Conservation (phyloP, 2,113 vertebrate genomes). For the Tyrannus savana region DNA sequence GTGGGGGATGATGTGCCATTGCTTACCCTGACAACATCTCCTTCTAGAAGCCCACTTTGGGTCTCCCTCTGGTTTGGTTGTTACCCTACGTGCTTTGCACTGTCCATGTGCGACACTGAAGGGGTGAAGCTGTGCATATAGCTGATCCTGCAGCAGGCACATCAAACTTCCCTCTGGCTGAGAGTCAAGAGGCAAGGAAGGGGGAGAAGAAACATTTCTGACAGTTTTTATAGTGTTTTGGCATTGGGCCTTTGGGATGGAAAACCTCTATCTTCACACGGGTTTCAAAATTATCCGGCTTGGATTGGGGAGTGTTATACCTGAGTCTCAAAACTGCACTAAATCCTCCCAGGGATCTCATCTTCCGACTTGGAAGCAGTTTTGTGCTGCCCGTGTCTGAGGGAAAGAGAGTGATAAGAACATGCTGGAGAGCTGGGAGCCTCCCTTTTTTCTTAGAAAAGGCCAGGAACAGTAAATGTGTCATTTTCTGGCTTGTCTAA, state of each 20-base stretch:
- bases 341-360: neutral
- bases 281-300: neutral
- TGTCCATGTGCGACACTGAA: neutral
- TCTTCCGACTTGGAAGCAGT: neutral
- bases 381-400: neutral
- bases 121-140: neutral
- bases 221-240: neutral
- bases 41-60: neutral
- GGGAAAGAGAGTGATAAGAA: neutral
- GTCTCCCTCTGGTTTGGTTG: neutral
- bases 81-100: neutral
- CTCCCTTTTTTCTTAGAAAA: neutral
- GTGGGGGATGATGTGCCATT: neutral
- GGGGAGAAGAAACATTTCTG: neutral
- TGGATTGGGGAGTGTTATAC: neutral
- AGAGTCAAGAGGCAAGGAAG: neutral
- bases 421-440: neutral
- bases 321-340: neutral
- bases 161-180: neutral
- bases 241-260: neutral
- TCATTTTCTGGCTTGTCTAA: neutral
- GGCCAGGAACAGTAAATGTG: neutral
- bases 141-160: fast-evolving
- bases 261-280: neutral
- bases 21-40: neutral